Percentiles rank a stretch among this genome's conserved stretches.
Conservation (phyloP, 2,797 vertebrate species). For the Fundulus diaphanus region DNA sequence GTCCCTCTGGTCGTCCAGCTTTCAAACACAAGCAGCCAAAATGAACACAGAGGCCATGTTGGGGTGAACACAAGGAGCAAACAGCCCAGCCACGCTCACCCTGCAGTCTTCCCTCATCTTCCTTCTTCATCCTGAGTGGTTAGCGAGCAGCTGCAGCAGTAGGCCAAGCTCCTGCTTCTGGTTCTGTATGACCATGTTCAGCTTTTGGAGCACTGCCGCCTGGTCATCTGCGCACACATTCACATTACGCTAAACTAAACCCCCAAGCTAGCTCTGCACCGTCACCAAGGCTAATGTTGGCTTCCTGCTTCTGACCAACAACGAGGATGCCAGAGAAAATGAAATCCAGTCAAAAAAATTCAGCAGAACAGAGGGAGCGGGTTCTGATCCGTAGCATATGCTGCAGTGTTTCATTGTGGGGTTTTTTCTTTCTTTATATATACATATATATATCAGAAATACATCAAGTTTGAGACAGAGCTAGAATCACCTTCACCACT, state of each 20-base stretch:
- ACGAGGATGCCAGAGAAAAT: no score
- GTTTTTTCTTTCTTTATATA: no score
- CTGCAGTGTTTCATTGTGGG: no score
- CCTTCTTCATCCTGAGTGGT: not conserved
- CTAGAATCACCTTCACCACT: slow-evolving; percentile 16
- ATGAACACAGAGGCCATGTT: not conserved
- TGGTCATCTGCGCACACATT: slow-evolving; percentile 11
- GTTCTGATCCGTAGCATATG: no score
- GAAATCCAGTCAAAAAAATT: no score
- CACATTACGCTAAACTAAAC: not conserved
- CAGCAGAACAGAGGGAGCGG: no score
- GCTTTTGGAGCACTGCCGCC: not conserved
- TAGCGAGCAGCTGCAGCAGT: slow-evolving; percentile 1
- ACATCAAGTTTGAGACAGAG: not conserved
- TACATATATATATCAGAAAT: no score
- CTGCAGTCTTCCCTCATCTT: no score
- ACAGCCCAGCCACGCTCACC: not conserved
- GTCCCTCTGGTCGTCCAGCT: not conserved
- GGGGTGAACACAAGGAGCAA: not conserved
- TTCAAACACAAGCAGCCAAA: not conserved
- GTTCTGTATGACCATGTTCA: slow-evolving; percentile 8
- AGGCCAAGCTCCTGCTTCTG: slow-evolving; percentile 14
- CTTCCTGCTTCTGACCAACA: not conserved
- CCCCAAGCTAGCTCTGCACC: not conserved
- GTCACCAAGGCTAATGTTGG: not conserved